A percentile compares a stretch with the other conserved stretches of the same genome.
These are phyloP conservation scores for Hydraecia micacea DNA, from an alignment of 2,888 invertebrate genomes.

Conservation along the genomic window DNA sequence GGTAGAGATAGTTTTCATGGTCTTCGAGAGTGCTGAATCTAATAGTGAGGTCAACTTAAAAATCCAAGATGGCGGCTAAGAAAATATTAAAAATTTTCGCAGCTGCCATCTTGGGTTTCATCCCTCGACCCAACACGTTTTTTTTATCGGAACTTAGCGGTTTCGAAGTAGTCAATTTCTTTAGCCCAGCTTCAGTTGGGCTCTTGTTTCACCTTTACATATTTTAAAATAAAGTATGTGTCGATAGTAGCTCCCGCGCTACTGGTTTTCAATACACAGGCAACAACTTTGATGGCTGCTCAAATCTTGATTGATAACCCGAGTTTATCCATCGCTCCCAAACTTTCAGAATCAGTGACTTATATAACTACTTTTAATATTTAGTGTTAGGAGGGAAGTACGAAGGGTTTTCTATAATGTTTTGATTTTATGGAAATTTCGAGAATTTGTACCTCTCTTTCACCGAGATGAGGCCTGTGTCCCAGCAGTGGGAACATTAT, in stretches of 20 bases:
- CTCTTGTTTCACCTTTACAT: background rate
- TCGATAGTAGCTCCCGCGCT: conserved; percentile 26
- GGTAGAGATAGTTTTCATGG: no score
- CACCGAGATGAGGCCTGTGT: background rate
- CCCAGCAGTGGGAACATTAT: background rate
- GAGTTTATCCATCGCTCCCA: conserved; percentile 40
- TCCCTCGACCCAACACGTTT: no score
- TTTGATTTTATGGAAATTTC: conserved; percentile 10
- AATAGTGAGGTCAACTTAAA: no score
- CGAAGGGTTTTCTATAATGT: conserved; percentile 13
- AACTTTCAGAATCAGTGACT: conserved; percentile 52
- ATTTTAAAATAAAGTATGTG: background rate
- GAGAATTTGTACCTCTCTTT: background rate
- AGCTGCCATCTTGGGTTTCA: no score
- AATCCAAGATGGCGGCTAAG: no score
- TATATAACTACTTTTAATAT: conserved; percentile 40
- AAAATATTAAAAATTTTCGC: no score
- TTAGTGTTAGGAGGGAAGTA: conserved; percentile 9
- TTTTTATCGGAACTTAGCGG: background rate
- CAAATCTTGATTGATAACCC: conserved; percentile 57
- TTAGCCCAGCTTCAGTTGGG: background rate
- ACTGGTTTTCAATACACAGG: conserved; percentile 27
- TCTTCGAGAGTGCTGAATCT: no score
- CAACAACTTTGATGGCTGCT: conserved; percentile 48
- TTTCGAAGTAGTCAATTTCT: background rate